Conservation (phyloP, 2,113 vertebrate species). For the Oncorhynchus keta region DNA sequence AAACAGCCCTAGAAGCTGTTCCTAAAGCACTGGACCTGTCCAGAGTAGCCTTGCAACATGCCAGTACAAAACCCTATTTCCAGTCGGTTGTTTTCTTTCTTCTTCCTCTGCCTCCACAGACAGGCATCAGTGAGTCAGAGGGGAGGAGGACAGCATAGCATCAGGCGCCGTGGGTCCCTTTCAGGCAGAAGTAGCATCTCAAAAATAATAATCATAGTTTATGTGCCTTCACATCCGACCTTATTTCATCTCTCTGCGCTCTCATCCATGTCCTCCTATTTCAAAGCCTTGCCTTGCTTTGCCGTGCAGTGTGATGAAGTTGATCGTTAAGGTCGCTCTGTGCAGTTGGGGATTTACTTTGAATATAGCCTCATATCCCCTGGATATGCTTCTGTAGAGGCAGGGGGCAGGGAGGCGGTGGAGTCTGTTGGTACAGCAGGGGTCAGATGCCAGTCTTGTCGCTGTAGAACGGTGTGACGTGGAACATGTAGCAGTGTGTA, state of each 20-base stretch:
- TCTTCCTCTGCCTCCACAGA: slow-evolving; percentile 14
- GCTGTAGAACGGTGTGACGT: slow-evolving; percentile 97
- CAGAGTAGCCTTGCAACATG: neutral
- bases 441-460: slow-evolving; percentile 87
- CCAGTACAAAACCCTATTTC: slow-evolving; percentile 39
- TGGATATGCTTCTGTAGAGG: slow-evolving; percentile 47
- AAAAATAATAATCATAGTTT: slow-evolving; percentile 14
- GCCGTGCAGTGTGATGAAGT: slow-evolving; percentile 16
- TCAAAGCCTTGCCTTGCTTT: slow-evolving; percentile 30
- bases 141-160: slow-evolving; percentile 20
- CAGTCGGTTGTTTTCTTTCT: neutral
- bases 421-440: slow-evolving; percentile 12
- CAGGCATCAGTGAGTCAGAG: slow-evolving; percentile 31
- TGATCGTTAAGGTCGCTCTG: slow-evolving; percentile 4
- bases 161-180: slow-evolving; percentile 1
- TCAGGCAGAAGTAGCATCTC: slow-evolving; percentile 23
- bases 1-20: slow-evolving; percentile 29
- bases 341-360: slow-evolving; percentile 32
- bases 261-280: slow-evolving; percentile 10
- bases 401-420: neutral
- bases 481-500: slow-evolving; percentile 98
- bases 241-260: neutral
- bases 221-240: slow-evolving; percentile 5
- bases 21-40: neutral
- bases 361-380: slow-evolving; percentile 32